Evolutionary conservation across 2,113 vertebrate genomes (phyloP), one percentile per base, ranked within the genome.

Genomic region (Chloroceryle aenea): DNA sequence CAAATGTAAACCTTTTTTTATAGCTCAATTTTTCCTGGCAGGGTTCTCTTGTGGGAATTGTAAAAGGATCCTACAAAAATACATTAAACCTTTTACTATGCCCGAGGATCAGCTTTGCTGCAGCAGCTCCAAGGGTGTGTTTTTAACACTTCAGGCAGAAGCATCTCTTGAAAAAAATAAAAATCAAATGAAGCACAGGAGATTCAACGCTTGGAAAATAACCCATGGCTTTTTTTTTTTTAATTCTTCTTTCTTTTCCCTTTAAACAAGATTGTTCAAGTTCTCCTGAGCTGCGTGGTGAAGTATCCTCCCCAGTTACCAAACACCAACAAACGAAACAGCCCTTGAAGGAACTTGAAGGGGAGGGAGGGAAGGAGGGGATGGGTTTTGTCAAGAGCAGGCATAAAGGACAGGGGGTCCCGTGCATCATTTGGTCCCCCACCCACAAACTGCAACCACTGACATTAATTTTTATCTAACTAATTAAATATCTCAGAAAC

Each of bases 51-150:
- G 72, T 22, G 84, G 64, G 92, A 92, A 88, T 14, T 77, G 83
- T 86, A 93, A 96, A 93, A 26, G 75, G 61, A 88, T 89, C 89
- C 81, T 62, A 55, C 85, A 93, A 91, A 94, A 93, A 90, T 17
- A 94, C 76, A 92, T 73, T 75, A 83, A 87, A 93, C 11, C 23
- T 93, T 93, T 91, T 76, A 93, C 67, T 83, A 12, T 32, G 69
- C 78, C 83, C 53, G 61, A 74, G 73, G 83, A 95, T 79, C 36
- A 58, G 82, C 66, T 91, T 42, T 85, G 82, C 75, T 42, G 79
- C 84, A 73, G 84, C 73, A 76, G 66, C 71, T 92, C 90, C 79
- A 91, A 82, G 88, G 85, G 69, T 90, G 71, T 90, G 72, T 92
- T 95, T 89, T 88, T 91, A 85, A 91, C 89, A 62, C 87, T 85